Conservation (phyloP, 2,888 invertebrate species). For the Parochlus steinenii region DNA sequence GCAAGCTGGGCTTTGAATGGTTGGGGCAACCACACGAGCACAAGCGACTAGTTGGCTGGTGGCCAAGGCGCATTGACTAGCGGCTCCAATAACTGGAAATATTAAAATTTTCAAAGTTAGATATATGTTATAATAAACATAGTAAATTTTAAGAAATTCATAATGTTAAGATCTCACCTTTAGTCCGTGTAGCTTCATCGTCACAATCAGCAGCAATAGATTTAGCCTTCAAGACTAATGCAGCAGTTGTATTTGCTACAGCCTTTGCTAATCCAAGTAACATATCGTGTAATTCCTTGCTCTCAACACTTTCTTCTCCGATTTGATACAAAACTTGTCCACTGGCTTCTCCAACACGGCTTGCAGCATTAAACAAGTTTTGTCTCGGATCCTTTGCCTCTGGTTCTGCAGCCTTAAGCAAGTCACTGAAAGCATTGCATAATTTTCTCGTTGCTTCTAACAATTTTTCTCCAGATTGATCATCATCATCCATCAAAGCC, state of each 20-base stretch:
- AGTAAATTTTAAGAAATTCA: not conserved
- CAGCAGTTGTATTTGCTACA: slow-evolving; percentile 95
- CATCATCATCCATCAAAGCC: slow-evolving; percentile 83
- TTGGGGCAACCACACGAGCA: slow-evolving; percentile 83
- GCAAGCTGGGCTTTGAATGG: slow-evolving; percentile 62
- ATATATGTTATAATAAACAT: not conserved
- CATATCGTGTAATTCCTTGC: slow-evolving; percentile 75
- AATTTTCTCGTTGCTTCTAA: slow-evolving; percentile 84
- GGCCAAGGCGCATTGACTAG: slow-evolving; percentile 91
- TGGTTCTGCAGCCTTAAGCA: slow-evolving; percentile 90
- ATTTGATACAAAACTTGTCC: slow-evolving; percentile 85
- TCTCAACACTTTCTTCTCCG: slow-evolving; percentile 75
- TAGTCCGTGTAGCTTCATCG: slow-evolving; percentile 35
- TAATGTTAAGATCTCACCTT: slow-evolving; percentile 12
- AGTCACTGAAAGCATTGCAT: slow-evolving; percentile 85
- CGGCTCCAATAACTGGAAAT: slow-evolving; percentile 68
- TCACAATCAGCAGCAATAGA: slow-evolving; percentile 83
- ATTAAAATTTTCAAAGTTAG: not conserved
- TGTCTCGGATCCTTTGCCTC: slow-evolving; percentile 87
- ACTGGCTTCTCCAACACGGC: slow-evolving; percentile 91
- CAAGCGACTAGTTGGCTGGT: slow-evolving; percentile 96
- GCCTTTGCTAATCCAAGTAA: slow-evolving; percentile 87
- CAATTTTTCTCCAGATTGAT: slow-evolving; percentile 64
- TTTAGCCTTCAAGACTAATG: slow-evolving; percentile 89
- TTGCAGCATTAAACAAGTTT: slow-evolving; percentile 85